Conservation (phyloP, 2,888 invertebrate species). For the Lumbricus terrestris region DNA sequence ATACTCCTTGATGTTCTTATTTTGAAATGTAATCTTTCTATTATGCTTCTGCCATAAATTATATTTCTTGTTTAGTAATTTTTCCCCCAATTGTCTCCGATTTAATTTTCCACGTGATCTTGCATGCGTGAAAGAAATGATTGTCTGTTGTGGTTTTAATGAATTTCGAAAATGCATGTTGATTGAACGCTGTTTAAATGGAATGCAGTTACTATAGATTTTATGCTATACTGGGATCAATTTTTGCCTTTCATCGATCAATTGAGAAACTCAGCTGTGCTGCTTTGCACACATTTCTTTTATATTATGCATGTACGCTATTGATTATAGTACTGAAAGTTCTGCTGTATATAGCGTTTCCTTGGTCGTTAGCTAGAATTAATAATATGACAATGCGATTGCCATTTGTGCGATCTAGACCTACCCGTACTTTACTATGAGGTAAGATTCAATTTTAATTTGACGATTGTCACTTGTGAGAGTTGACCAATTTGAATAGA, state of each 20-base stretch:
- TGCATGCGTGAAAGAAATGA: too few relatives aligned
- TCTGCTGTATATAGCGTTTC: background rate
- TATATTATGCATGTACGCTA: background rate
- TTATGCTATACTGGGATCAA: background rate
- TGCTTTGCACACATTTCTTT: background rate
- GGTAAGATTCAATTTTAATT: too few relatives aligned
- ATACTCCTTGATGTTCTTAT: background rate
- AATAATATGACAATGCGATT: background rate
- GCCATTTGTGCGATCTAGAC: too few relatives aligned
- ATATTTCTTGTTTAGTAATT: background rate
- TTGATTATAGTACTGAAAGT: background rate
- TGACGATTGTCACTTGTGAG: too few relatives aligned
- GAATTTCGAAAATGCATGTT: background rate
- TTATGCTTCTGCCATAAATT: background rate
- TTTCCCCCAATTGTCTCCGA: too few relatives aligned
- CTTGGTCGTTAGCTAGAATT: background rate
- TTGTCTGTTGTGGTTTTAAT: background rate
- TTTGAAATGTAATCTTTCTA: background rate
- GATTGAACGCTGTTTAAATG: background rate
- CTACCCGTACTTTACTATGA: too few relatives aligned
- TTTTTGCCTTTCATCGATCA: background rate
- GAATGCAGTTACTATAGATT: background rate
- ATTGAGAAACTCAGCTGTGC: background rate
- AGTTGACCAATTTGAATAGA: background rate
- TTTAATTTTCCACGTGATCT: too few relatives aligned